Base-by-base conservation (phyloP, 2,113 vertebrate genomes). In the Sphaerodactylus townsendi region DNA sequence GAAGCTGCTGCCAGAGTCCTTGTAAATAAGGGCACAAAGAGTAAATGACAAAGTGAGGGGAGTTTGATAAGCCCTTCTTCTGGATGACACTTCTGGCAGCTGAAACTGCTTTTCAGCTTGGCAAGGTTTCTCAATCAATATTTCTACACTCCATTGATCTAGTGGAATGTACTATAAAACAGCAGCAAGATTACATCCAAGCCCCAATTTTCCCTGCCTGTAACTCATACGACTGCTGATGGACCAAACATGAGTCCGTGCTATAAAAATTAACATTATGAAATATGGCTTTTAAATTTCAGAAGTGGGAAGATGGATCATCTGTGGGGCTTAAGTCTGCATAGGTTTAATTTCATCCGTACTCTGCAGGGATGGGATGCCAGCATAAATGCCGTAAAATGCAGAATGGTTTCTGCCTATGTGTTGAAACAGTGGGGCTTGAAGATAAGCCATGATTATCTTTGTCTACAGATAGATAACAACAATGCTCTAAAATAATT, bases 31-130 rank as follows among this genome's bases (percentile, higher is more conserved):
- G 83, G 75, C 69, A 68, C 39, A 48, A 88, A 50, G 80, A 78
- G 72, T 86, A 88, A 92, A 80, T 80, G 89, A 87, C 10, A 39
- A 84, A 88, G 64, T 2, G 13, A 89, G n/a, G 75, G n/a, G 33
- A 84, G 17, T 90, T 79, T 87, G 82, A 89, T 48, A 86, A 89
- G 79, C 15, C 3, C 66, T 44, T 64, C 90, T 39, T 86, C 3
- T 28, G 48, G 44, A 37, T 86, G 81, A 85, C 21, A 69, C 64
- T 88, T 85, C 46, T 87, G 81, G 82, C 35, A 66, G 46, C 44
- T 81, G 79, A 78, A 85, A 83, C 10, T 33, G 33, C 50, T 81
- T 77, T 66, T 28, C 33, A 59, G 0, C 41, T 74, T 76, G 5
- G 44, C 1, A 1, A 33, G 50, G 33, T 10, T 56, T 79, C 74